Evolutionary conservation across 2,113 vertebrate species (phyloP), one percentile per base, ranked within the genome.

Genomic region (Platysternon megacephalum): DNA sequence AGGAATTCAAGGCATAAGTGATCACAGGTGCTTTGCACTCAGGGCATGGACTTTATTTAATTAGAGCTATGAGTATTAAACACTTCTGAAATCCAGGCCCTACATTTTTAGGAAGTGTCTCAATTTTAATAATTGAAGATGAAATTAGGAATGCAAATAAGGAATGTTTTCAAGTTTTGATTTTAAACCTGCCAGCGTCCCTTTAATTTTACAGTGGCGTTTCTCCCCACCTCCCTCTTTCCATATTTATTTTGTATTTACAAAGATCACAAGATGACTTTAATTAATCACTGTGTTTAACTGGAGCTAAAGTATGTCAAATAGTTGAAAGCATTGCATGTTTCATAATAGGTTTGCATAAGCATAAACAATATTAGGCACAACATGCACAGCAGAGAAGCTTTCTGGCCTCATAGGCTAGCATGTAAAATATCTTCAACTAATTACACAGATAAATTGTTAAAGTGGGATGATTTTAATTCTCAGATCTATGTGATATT

Each of bases 281-380:
- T 84, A 52, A 91, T 39, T 92, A 94, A 90, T 87, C 86, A 84
- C 56, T 46, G 21, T 83, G 88, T 88, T 93, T 88, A 96, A 81
- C 53, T 78, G 12, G 86, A 91, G 39, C 44, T 94, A 89, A 95
- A 92, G 93, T 80, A 51, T 58, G n/a, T 95, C 94, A 96, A 93
- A 72, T 24, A 49, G 11, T 81, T 86, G 85, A 92, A 55, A 92
- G 35, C 42, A 52, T 3, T 86, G n/a, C 26, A 52, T 4, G 0
- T 84, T 94, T 93, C 88, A 80, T 35, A 61, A 61, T 9, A 78
- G 46, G 78, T 79, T 48, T 88, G 49, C 16, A 32, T 91, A 61
- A 61, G 26, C 21, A 11, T 84, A 78, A 96, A 78, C 16, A 74
- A 46, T 5, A 53, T 74, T 86, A 61, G 61, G 42, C 81, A 93